Evolutionary conservation across 2,888 invertebrate species (phyloP), one percentile per base, ranked within the genome.

Genomic region (Julus scanicus): DNA sequence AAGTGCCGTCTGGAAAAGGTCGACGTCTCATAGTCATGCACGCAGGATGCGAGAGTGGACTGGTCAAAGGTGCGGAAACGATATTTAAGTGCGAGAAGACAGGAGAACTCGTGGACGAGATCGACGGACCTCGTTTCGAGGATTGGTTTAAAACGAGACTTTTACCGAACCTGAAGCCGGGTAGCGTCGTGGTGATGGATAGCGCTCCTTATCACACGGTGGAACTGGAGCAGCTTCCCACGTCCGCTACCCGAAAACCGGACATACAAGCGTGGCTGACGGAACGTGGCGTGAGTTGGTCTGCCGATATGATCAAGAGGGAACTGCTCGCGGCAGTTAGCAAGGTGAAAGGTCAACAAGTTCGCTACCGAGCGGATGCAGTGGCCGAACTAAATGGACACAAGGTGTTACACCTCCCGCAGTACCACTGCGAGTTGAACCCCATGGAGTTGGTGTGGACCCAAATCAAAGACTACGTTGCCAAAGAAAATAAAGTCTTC

Each of bases 361-460:
- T 37, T 2, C 37, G 44, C 11, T 85, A 85, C 17, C 37, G 29
- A 6, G 40, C 48, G n/a, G 86, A 86, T 53, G n/a, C 29, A 1
- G 20, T 86, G 8, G 85, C 44, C 9, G 40, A 37, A 85, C 9
- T 39, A 37, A n/a, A 29, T 40, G 85, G 85, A 37, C 85, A 85
- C 85, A 39, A n/a, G 9, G 40, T 85, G 29, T 17, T 85, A 11
- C 29, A 39, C n/a, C 44, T 85, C 11, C 85, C 85, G 40, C 85
- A 20, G 11, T 85, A 85, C 40, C 85, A 85, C 44, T 37, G 85
- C 40, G 85, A 85, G 29, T 20, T 85, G 39, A 85, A 85, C 40
- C 85, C 85, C 20, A 85, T 85, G 85, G 85, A 85, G 40, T 39
- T 39, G 29, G 85, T 85, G 85, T 85, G 85, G 85, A 17, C n/a